phyloP scores from a whole-genome alignment of 2,888 invertebrate species.

The Orchestes rusci region DNA sequence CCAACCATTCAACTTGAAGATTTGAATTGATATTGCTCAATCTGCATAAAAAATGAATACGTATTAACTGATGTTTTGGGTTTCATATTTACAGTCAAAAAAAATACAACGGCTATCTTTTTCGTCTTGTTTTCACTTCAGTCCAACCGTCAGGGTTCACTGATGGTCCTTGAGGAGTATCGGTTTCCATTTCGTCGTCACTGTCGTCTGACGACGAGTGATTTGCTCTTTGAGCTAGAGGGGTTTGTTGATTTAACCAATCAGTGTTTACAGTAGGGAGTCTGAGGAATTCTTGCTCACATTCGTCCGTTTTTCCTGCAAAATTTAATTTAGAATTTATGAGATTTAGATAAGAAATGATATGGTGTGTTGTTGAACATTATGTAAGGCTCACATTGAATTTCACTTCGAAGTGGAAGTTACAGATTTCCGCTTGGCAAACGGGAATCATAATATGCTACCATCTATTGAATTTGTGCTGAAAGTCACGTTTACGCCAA shows the following conservation, averaged over 20 bases:
- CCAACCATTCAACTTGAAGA: slow-evolving; percentile 50
- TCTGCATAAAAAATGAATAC: too few species aligned
- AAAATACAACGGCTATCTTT: too few species aligned
- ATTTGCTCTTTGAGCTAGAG: neutral
- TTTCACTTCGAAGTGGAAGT: too few species aligned
- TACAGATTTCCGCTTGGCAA: too few species aligned
- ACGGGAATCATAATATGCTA: too few species aligned
- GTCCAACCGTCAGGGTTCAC: slow-evolving; percentile 58
- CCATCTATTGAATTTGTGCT: too few species aligned
- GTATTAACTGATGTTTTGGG: too few species aligned
- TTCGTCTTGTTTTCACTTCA: slow-evolving; percentile 48
- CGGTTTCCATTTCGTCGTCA: slow-evolving; percentile 6
- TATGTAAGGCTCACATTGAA: too few species aligned
- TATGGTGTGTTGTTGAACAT: too few species aligned
- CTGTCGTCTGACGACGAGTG: slow-evolving; percentile 10
- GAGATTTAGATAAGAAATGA: neutral
- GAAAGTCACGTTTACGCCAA: too few species aligned
- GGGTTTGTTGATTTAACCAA: slow-evolving; percentile 28
- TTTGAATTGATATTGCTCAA: slow-evolving; percentile 25
- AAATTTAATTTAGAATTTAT: neutral
- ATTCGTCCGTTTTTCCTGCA: slow-evolving; percentile 47
- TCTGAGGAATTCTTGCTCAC: slow-evolving; percentile 51
- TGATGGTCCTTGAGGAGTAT: neutral
- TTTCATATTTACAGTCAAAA: slow-evolving; percentile 4
- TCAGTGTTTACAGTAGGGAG: slow-evolving; percentile 51